phyloP scores from a whole-genome alignment of 2,888 invertebrate species.

The Drosophila neotestacea region DNA sequence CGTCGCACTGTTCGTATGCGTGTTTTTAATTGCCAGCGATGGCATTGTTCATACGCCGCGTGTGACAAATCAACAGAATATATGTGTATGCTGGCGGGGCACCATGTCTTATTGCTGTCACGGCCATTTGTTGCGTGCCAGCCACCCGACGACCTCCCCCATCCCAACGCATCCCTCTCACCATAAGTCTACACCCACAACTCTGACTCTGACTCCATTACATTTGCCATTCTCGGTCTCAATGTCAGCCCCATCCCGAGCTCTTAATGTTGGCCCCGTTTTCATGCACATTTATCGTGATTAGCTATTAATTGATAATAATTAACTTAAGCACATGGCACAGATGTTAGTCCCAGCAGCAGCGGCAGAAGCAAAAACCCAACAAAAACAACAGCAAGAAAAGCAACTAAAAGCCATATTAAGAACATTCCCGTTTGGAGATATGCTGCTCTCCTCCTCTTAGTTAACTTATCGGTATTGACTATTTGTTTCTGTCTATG shows the following conservation, averaged over 20 bases:
- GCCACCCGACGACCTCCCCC: neutral
- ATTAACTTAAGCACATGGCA: conserved; percentile 77
- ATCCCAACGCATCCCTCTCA: neutral
- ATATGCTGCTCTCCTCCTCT: conserved; percentile 10
- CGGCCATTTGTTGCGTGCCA: conserved; percentile 61
- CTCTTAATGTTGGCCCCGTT: conserved; percentile 47
- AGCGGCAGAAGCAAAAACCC: conserved; percentile 11
- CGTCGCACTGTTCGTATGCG: conserved; percentile 59
- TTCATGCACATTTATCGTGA: conserved; percentile 79
- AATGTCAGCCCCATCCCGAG: conserved; percentile 4
- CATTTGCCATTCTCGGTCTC: conserved; percentile 5
- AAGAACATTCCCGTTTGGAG: conserved; percentile 43
- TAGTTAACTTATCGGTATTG: conserved; percentile 43
- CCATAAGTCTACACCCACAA: neutral
- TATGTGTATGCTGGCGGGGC: conserved; percentile 24
- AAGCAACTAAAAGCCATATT: conserved; percentile 53
- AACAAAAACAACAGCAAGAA: conserved; percentile 16
- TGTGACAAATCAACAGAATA: conserved; percentile 74
- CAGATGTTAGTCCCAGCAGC: conserved; percentile 56
- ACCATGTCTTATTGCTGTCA: conserved; percentile 42
- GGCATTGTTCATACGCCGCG: conserved; percentile 65
- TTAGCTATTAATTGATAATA: conserved; percentile 80
- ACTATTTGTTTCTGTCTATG: conserved; percentile 33
- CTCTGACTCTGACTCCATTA: conserved; percentile 17
- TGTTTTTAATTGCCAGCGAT: conserved; percentile 62